Conservation (phyloP, 2,888 invertebrate genomes). For the Dichetophora obliterata region DNA sequence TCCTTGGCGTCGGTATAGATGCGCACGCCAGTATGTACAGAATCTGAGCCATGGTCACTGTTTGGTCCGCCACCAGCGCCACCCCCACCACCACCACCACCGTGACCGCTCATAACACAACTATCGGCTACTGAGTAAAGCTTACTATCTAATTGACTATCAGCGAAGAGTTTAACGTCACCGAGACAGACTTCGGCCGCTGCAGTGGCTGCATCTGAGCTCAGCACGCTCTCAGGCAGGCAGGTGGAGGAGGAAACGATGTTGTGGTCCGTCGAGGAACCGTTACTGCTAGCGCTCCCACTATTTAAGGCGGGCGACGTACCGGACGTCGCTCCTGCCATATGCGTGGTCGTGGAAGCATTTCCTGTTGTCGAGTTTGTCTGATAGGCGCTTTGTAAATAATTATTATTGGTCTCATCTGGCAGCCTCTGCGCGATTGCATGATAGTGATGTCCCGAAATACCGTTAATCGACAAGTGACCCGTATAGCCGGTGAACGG, state of each 20-base stretch:
- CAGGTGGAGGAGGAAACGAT: slow-evolving; percentile 83
- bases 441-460: slow-evolving; percentile 89
- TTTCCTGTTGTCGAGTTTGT: slow-evolving; percentile 42
- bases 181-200: slow-evolving; percentile 70
- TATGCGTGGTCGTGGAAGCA: slow-evolving; percentile 50
- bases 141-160: slow-evolving; percentile 72
- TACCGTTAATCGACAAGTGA: slow-evolving; percentile 88
- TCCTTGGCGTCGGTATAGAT: slow-evolving; percentile 68
- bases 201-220: slow-evolving; percentile 62
- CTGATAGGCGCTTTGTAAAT: slow-evolving; percentile 74
- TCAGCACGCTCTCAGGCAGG: slow-evolving; percentile 74
- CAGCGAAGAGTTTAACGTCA: slow-evolving; percentile 75
- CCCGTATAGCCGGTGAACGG: slow-evolving; percentile 90
- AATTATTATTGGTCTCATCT: slow-evolving; percentile 82
- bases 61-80: slow-evolving; percentile 31
- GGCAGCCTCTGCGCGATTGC: slow-evolving; percentile 83
- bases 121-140: slow-evolving; percentile 72
- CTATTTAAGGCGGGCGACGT: slow-evolving; percentile 46
- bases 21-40: slow-evolving; percentile 72
- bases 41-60: slow-evolving; percentile 73
- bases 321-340: slow-evolving; percentile 54
- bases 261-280: slow-evolving; percentile 75
- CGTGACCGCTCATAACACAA: slow-evolving; percentile 63
- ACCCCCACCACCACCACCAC: slow-evolving; percentile 45
- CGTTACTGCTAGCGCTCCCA: slow-evolving; percentile 54